Evolutionary conservation across 2,113 vertebrate genomes (phyloP).

Genomic region (Microcebus murinus): DNA sequence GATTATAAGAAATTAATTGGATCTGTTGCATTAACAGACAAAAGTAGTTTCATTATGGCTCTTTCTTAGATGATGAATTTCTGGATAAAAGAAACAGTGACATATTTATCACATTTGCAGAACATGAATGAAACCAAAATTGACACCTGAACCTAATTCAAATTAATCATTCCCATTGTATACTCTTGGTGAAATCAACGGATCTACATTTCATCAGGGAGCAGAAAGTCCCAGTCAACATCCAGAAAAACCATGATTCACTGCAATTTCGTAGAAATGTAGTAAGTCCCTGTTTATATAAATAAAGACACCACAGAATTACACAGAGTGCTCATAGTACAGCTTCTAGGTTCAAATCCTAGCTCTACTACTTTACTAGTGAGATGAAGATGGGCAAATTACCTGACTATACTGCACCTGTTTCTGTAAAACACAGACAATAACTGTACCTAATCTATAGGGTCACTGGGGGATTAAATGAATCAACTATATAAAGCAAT

Average conservation of each 20-base stretch:
- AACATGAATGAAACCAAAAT: background rate
- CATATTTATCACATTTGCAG: background rate
- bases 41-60: slow-evolving; percentile 32
- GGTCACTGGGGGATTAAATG: background rate
- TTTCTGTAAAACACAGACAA: slow-evolving; percentile 24
- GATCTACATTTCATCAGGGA: background rate
- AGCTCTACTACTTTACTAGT: slow-evolving; percentile 2
- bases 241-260: background rate
- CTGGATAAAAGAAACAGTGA: background rate
- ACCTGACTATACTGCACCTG: background rate
- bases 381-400: background rate
- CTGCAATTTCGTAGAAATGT: background rate
- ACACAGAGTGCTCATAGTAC: background rate
- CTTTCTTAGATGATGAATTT: slow-evolving; percentile 15
- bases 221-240: background rate
- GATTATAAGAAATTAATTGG: slow-evolving; percentile 72
- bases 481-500: background rate
- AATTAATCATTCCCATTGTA: background rate
- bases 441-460: background rate
- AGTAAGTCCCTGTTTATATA: background rate
- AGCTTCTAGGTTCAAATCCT: background rate
- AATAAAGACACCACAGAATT: background rate
- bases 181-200: background rate
- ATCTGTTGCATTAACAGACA: slow-evolving; percentile 61
- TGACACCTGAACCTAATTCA: background rate